A percentile compares a stretch with the other conserved stretches of the same genome.
Evolutionary conservation across 2,113 vertebrate species (phyloP).

Genomic region (Tachysurus vachellii): DNA sequence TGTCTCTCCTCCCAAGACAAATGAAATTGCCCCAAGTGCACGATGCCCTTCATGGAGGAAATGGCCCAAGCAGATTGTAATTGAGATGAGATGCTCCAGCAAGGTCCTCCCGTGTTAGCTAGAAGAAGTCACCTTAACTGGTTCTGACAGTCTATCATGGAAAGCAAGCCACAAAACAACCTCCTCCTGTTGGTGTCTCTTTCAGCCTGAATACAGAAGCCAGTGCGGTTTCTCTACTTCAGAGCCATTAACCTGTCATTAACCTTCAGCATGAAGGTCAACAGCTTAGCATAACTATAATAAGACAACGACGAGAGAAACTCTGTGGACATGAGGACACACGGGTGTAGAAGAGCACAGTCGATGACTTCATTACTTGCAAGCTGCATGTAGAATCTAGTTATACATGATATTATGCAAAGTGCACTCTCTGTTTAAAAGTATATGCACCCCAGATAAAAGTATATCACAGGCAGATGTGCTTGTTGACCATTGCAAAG

Average conservation of each 20-base stretch:
- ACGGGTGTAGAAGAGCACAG: too few species aligned
- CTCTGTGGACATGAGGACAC: too few species aligned
- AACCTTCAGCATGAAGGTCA: neutral
- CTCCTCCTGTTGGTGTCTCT: neutral
- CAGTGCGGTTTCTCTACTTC: neutral
- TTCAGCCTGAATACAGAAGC: neutral
- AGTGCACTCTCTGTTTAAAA: neutral
- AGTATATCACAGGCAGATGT: too few species aligned
- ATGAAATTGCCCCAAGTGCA: constrained; percentile 22
- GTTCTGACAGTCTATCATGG: constrained; percentile 1
- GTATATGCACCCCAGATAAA: too few species aligned
- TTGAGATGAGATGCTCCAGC: constrained; percentile 29
- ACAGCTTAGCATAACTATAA: neutral
- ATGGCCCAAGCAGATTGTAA: constrained; percentile 13
- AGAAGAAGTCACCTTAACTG: constrained; percentile 2
- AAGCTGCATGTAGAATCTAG: neutral
- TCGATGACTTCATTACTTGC: neutral
- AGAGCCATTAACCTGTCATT: neutral
- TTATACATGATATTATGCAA: neutral
- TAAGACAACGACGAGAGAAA: too few species aligned
- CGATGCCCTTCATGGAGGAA: constrained; percentile 31
- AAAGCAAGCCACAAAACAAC: neutral
- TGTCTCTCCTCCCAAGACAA: neutral
- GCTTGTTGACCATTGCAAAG: too few species aligned
- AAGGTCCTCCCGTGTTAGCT: neutral